Evolutionary conservation across 2,113 vertebrate species (phyloP), one percentile per base, ranked within the genome.

Genomic region (Lophochroa leadbeateri): DNA sequence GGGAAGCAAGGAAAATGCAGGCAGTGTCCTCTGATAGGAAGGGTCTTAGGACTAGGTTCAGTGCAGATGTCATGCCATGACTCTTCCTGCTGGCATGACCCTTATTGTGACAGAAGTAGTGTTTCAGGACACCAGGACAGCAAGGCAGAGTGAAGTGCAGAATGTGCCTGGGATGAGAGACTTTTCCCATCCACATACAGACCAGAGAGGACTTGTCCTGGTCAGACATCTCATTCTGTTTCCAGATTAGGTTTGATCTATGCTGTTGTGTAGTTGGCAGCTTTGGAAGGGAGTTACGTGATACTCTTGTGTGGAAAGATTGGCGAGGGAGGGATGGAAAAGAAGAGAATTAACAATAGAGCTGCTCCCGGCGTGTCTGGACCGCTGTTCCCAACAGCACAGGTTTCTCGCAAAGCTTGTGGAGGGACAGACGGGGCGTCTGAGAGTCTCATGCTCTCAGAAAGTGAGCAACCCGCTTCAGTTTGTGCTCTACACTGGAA

Each of bases 171-270:
- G 46, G 27, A 44, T 0, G 7, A 57, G 33, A 68, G 6, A 33
- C 24, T 76, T 31, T 83, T 78, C 28, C 33, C 14, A 53, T 75
- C 35, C 13, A 21, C 29, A 28, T 11, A 35, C 28, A 53, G 52
- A 88, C 53, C 61, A 82, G 77, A 87, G 57, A 82, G 52, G 46
- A 81, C 60, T 86, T 80, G 43, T 74, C 29, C 61, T 93, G 35
- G 39, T 86, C 44, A 76, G 69, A 6, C 7, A 1, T 70, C 39
- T 71, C 5, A 2, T 1, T 1, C 16, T 76, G 12, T 58, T 91
- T 95, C 70, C 86, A 84, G 47, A 60, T 87, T 41, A 89, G 49
- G 15, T 33, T 91, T 87, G 65, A 76, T 91, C 65, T 91, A 23
- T 82, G 85, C 82, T 2, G 0, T 18, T 88, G 69, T 2, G 3